Base-by-base conservation (phyloP, 2,113 vertebrate species). In the Xenopus borealis region DNA sequence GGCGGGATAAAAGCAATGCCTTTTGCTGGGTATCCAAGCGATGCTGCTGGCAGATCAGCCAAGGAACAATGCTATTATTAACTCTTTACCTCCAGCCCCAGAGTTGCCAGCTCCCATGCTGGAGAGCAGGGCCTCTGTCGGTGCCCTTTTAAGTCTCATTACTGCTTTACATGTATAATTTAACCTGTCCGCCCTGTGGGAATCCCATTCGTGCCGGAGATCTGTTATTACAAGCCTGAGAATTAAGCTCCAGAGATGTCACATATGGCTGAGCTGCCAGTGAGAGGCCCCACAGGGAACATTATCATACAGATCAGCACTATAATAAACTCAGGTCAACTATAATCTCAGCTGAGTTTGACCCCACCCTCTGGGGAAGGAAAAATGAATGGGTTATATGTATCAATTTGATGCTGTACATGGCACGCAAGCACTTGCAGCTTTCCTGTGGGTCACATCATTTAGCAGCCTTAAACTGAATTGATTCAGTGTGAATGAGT, bases 151-250 rank as follows among this genome's bases (percentile, higher is more conserved):
- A 33, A 61, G 23, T 62, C 73, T 55, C 27, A 62, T 69, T 63
- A 62, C 65, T 62, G 47, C 69, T 76, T 69, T 55, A 69, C 59
- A 76, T 69, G 73, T 76, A 63, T 69, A 76, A 69, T 75, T 75
- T 69, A 76, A 76, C 73, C 66, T 66, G 52, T 76, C n/a, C 47
- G 10, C 73, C 73, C 73, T n/a, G 57, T 20, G 73, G 61, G 73
- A 69, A 75, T 75, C 57, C 66, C 62, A 69, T 53, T 75, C 20
- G 66, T 53, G 47, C 66, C 14, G 44, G 55, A 62, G 73, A 76
- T 76, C 73, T 69, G 66, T 69, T 76, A 57, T 69, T 69, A 76
- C 73, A 76, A 76, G 73, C 66, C 58, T 23, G 66, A 76, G 57
- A 62, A 69, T 69, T 52, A 75, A 68, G 30, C 73, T 40, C 59